Evolutionary conservation across 2,797 vertebrate species (phyloP), one percentile per base, ranked within the genome.

Genomic region (Cichlasoma orientale): DNA sequence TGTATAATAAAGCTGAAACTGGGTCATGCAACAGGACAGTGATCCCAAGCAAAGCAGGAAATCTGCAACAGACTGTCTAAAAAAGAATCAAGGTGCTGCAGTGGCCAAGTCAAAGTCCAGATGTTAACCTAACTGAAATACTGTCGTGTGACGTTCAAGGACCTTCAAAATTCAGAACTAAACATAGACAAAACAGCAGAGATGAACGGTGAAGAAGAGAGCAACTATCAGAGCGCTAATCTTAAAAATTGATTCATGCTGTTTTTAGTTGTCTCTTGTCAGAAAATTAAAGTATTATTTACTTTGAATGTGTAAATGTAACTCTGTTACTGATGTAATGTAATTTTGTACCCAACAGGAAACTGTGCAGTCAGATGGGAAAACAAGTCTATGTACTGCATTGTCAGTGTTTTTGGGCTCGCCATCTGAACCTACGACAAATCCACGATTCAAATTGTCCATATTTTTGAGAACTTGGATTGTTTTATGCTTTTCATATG

Each of bases 331-430:
- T 71, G 8, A 25, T 29, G 33, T 29, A 58, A 72, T 59, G 2
- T 31, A 23, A 68, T 25, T 7, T 27, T 75, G 7, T 11, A 19
- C 29, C 54, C 77, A 63, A 87, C 93, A 99, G 98, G 97, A 85
- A 97, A 96, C 93, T 99, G 97, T 90, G 96, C 97, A 0, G 97
- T 98, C 86, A 96, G 96, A 91, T 99, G 98, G 98, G 97, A 98
- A 90, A 99, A 99, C 85, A 97, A 98, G 91, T 97, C 96, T 78
- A 97, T 98, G 97, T 98, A 97, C 92, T 99, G 97, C 89, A 97
- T 98, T 3, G 95, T 99, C 94, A 99, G 92, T 78, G 95, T 98
- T 90, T 99, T 98, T 70, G 97, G 97, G 47, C 95, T 99, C 61
- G 96, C 96, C 77, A 95, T 99, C 69, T 99, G 90, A 96, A 84